Percentiles rank a stretch among this genome's conserved stretches.
Evolutionary conservation across 2,797 vertebrate species (phyloP).

Genomic region (Parauchenoglanis ngamensis): DNA sequence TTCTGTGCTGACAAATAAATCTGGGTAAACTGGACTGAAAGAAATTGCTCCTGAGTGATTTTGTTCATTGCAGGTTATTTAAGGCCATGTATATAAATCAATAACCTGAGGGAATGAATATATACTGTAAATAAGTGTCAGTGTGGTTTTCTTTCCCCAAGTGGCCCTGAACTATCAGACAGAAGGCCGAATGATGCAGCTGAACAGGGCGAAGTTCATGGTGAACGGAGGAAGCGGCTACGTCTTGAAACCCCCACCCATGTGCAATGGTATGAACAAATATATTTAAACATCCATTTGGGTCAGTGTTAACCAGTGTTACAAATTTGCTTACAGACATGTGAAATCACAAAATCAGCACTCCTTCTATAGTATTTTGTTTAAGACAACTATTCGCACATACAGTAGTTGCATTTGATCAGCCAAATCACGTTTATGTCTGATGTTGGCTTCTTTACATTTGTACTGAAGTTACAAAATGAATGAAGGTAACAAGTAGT

Average conservation of each 20-base stretch:
- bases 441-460: not conserved
- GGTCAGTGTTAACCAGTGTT: not conserved
- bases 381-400: not conserved
- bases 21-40: conserved; percentile 1
- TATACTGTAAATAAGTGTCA: not conserved
- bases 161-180: conserved; percentile 99
- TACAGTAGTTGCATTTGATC: not conserved
- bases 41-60: conserved; percentile 22
- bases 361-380: not conserved
- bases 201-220: conserved; percentile 96
- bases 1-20: conserved; percentile 32
- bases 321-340: not conserved
- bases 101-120: not conserved
- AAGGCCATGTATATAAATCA: not conserved
- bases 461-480: not conserved
- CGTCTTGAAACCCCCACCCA: conserved; percentile 92
- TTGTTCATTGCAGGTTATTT: not conserved
- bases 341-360: not conserved
- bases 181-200: conserved; percentile 96
- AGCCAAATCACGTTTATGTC: not conserved
- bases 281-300: not conserved
- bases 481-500: not conserved
- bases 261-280: conserved; percentile 88
- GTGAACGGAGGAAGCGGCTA: conserved; percentile 93
- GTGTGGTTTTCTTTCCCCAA: conserved; percentile 58